phyloP scores from a whole-genome alignment of 2,888 invertebrate species.

The Mesorhabditis spiculigera region DNA sequence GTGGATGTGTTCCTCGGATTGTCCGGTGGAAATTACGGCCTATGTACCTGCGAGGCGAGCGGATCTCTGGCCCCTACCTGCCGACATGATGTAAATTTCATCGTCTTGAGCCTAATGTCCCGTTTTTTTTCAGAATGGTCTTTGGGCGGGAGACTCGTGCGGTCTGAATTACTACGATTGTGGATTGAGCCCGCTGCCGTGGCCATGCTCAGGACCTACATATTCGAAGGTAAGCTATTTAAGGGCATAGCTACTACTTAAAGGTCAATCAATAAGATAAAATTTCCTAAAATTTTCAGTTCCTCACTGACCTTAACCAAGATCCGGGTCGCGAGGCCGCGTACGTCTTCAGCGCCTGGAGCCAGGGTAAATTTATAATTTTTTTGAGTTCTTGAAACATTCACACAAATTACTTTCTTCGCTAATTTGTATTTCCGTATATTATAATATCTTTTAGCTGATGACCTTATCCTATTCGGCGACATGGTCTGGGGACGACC shows the following conservation, averaged over 20 bases:
- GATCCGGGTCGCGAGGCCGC: constrained; percentile 19
- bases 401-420: not conserved
- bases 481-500: constrained; percentile 42
- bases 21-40: constrained; percentile 36
- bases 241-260: not conserved
- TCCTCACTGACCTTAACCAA: constrained; percentile 28
- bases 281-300: constrained; percentile 2
- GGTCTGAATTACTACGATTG: constrained; percentile 38
- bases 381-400: not conserved
- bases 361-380: constrained; percentile 21
- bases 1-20: constrained; percentile 37
- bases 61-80: constrained; percentile 18
- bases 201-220: constrained; percentile 23
- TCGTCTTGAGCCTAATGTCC: constrained; percentile 23
- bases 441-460: constrained; percentile 21
- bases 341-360: constrained; percentile 34
- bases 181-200: constrained; percentile 25
- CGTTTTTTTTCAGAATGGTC: constrained; percentile 21
- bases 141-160: constrained; percentile 47
- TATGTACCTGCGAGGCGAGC: constrained; percentile 31
- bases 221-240: constrained; percentile 1
- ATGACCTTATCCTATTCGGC: constrained; percentile 40
- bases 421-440: not conserved
- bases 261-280: not conserved
- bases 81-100: not conserved